Evolutionary conservation across 2,113 vertebrate species (phyloP).

Genomic region (Anolis carolinensis): DNA sequence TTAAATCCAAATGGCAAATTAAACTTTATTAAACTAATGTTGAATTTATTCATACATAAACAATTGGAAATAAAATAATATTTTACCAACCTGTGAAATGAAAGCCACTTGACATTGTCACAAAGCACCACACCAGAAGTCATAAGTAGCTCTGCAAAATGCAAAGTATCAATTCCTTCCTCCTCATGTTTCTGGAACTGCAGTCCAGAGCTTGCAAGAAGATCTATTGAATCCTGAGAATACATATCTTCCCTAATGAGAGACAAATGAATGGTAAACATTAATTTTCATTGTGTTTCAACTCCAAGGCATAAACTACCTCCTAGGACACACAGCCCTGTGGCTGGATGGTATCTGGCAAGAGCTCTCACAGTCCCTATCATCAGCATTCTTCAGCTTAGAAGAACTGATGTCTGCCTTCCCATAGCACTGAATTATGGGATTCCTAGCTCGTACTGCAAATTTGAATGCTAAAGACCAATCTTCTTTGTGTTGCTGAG

Average conservation of each 20-base stretch:
- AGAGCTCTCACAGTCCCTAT: no score
- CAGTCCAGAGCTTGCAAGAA: slow-evolving; percentile 95
- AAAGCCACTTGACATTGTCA: slow-evolving; percentile 98
- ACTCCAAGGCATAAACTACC: no score
- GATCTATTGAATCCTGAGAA: slow-evolving; percentile 97
- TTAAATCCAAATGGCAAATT: not conserved
- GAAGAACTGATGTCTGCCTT: no score
- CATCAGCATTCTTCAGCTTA: no score
- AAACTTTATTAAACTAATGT: not conserved
- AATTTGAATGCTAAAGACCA: no score
- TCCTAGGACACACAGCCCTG: not conserved
- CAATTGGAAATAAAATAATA: not conserved
- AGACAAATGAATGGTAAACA: slow-evolving; percentile 16
- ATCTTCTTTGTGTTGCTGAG: no score
- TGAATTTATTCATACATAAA: not conserved
- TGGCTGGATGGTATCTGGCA: no score
- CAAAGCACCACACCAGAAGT: slow-evolving; percentile 96
- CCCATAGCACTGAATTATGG: no score
- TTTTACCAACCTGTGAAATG: slow-evolving; percentile 91
- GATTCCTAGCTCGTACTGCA: no score
- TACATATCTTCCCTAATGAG: slow-evolving; percentile 95
- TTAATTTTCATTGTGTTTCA: not conserved
- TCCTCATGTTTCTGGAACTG: slow-evolving; percentile 98
- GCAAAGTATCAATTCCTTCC: slow-evolving; percentile 95
- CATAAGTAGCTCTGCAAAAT: slow-evolving; percentile 97